Evolutionary conservation across 2,888 invertebrate genomes (phyloP), one percentile per base, ranked within the genome.

Genomic region (Blomia tropicalis): DNA sequence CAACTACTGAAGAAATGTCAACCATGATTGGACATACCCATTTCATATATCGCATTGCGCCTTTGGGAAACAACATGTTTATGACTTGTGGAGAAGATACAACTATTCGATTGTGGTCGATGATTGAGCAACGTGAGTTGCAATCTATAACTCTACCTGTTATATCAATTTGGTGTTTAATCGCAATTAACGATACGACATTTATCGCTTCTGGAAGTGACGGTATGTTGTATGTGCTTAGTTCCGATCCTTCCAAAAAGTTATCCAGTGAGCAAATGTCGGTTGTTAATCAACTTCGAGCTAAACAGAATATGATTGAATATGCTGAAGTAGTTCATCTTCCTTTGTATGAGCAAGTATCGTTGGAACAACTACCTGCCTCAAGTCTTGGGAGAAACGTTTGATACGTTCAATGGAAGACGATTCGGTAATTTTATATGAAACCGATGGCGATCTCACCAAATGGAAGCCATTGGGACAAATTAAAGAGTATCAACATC

Each of bases 1-100:
- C 4, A 3, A 36, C n/a, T 19, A 30, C 30, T 4, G 1, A 30
- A 4, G 14, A 29, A 14, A 14, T 19, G 19, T 19, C 11, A 11
- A 56, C 27, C 23, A 14, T 27, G 25, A 4, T 29, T 31, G 56
- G 56, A 4, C 56, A 56, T 36, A 11, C 11, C 11, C 56, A 56
- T 36, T 56, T 56, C 23, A 56, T 56, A 2, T 56, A 27, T 30
- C 17, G 23, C 14, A 56, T 56, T 36, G n/a, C 25, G 11, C 56
- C 25, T 2, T 36, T 56, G 30, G 23, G n/a, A 2, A 31, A 31
- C 14, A n/a, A n/a, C 22, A 7, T 7, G 23, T 56, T 56, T 36
- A 3, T 56, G 3, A 56, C 56, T 25, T 31, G 32, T 36, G 56
- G 56, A 19, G 56, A 56, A 25, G 29, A 56, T 56, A 56, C 14